These are phyloP conservation scores for Nylanderia fulva DNA, from an alignment of 1,140 invertebrate species.

Conservation along the genomic window DNA sequence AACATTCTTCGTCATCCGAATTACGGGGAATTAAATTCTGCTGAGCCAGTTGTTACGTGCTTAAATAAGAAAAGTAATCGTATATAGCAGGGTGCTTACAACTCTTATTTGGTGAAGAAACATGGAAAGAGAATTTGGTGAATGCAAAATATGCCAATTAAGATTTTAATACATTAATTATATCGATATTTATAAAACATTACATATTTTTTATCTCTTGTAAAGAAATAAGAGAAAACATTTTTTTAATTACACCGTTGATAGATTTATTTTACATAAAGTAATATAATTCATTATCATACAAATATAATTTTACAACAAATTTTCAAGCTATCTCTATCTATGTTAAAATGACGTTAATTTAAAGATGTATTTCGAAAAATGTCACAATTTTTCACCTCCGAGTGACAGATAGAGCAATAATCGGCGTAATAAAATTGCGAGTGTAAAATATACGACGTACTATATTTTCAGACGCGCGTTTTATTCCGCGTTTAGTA, in stretches of 20 bases:
- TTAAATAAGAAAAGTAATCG: conserved; percentile 43
- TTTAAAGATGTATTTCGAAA: not conserved
- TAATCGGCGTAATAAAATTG: not conserved
- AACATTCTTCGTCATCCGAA: not conserved
- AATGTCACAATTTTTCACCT: not conserved
- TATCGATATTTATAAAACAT: not conserved
- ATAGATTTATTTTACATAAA: not conserved
- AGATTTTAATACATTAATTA: not conserved
- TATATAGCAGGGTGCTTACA: not conserved
- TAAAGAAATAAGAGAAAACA: not conserved
- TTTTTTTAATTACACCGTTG: not conserved
- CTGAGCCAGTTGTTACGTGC: not conserved
- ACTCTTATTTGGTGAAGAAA: conserved; percentile 43
- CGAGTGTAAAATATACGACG: not conserved
- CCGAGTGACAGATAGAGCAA: not conserved
- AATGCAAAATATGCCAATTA: not conserved
- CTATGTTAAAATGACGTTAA: not conserved
- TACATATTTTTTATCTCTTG: not conserved
- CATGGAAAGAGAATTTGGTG: conserved; percentile 8
- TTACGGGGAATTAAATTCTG: conserved; percentile 20
- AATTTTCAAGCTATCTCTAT: not conserved
- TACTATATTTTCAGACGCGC: conserved; percentile 25
- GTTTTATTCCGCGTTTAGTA: conserved; percentile 41
- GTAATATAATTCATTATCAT: not conserved
- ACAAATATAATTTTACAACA: not conserved